Evolutionary conservation across 2,113 vertebrate species (phyloP).

Genomic region (Craseonycteris thonglongyai): DNA sequence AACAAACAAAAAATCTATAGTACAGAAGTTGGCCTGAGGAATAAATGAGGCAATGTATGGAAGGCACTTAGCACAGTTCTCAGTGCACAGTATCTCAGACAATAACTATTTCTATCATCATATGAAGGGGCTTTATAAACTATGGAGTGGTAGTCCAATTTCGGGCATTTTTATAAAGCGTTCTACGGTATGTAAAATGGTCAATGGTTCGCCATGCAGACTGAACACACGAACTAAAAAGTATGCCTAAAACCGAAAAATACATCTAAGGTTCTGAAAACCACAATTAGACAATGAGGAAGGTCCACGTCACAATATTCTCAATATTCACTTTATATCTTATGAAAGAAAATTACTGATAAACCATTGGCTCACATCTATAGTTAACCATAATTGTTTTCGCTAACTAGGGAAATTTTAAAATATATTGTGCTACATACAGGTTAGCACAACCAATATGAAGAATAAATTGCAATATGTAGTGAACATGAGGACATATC

Average conservation of each 20-base stretch:
- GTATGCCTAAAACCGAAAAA: neutral
- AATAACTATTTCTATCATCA: neutral
- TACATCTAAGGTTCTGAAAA: neutral
- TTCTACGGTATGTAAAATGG: neutral
- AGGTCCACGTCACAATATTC: neutral
- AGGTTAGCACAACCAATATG: neutral
- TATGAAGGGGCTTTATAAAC: neutral
- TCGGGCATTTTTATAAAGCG: neutral
- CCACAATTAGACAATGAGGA: neutral
- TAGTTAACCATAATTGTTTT: neutral
- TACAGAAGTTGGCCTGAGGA: neutral
- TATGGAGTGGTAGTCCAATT: neutral
- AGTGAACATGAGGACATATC: neutral
- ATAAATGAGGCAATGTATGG: neutral
- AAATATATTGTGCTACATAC: neutral
- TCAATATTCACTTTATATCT: neutral
- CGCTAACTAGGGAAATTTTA: neutral
- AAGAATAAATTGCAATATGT: neutral
- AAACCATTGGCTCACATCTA: neutral
- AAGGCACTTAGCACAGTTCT: neutral
- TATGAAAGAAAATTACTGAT: neutral
- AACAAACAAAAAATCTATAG: neutral
- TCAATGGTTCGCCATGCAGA: neutral
- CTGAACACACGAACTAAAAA: neutral
- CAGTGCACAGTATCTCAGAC: neutral